phyloP scores from a whole-genome alignment of 1,140 invertebrate species.

The Heliconius hermathena region DNA sequence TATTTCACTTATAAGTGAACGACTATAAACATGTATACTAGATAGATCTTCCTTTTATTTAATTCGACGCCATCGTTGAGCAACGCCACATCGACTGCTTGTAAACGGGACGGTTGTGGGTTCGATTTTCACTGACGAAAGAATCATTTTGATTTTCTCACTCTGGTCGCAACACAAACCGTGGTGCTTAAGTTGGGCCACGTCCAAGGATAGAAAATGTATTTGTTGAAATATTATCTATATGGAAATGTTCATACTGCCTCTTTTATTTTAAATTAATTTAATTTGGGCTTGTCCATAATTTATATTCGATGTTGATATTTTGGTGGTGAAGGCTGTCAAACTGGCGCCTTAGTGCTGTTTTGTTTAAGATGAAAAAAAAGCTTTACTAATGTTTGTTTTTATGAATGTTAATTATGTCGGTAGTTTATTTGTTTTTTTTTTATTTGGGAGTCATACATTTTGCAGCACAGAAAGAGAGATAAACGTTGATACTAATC shows the following conservation, averaged over 20 bases:
- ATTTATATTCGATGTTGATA: slow-evolving; percentile 27
- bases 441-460: not conserved
- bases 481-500: not conserved
- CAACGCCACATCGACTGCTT: too few species aligned
- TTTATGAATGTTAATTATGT: slow-evolving; percentile 10
- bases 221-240: not conserved
- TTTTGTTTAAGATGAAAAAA: not conserved
- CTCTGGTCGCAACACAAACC: too few species aligned
- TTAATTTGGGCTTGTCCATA: not conserved
- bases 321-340: slow-evolving; percentile 36
- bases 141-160: too few species aligned
- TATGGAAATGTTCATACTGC: not conserved
- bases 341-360: slow-evolving; percentile 7
- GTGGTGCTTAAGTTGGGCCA: too few species aligned
- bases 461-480: not conserved
- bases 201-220: not conserved
- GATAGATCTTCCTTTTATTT: not conserved
- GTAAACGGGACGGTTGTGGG: too few species aligned
- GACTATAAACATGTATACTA: not conserved
- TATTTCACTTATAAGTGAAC: slow-evolving; percentile 32
- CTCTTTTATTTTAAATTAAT: not conserved
- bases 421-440: not conserved
- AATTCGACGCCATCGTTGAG: not conserved
- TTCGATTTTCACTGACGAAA: too few species aligned
- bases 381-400: slow-evolving; percentile 5